phyloP scores from a whole-genome alignment of 2,113 vertebrate genomes.

The Anseranas semipalmata region DNA sequence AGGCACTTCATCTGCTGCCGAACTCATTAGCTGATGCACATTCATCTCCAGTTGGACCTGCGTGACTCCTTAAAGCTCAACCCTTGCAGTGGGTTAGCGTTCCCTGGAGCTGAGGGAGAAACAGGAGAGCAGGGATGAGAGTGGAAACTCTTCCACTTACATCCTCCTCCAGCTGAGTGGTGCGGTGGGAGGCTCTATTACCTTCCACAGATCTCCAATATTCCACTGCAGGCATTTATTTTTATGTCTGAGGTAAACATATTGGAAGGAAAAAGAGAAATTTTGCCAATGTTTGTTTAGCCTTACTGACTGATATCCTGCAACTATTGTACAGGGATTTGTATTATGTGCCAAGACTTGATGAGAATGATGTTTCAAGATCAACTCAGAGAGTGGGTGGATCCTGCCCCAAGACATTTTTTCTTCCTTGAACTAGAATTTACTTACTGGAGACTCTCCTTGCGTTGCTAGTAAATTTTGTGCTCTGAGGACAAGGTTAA shows the following conservation, averaged over 20 bases:
- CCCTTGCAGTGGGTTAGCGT: neutral
- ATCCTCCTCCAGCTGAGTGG: neutral
- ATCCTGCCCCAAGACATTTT: neutral
- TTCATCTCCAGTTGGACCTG: accelerated
- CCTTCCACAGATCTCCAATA: neutral
- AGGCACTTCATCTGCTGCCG: neutral
- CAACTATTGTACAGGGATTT: constrained; percentile 20
- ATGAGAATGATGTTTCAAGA: constrained; percentile 25
- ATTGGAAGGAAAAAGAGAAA: neutral
- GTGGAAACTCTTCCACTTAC: neutral
- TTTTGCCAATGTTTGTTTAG: constrained; percentile 49
- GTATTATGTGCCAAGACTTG: neutral
- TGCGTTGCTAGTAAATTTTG: neutral
- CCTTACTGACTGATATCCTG: constrained; percentile 40
- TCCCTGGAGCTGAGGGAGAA: neutral
- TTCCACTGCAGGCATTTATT: neutral
- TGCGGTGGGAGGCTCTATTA: neutral
- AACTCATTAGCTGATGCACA: neutral
- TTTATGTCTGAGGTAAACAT: neutral
- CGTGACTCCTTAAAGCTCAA: neutral
- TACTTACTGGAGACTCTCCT: neutral
- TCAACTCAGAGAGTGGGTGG: constrained; percentile 2
- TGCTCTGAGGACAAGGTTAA: neutral
- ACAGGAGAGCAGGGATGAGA: neutral
- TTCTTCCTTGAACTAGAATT: neutral